Conservation (phyloP, 2,888 invertebrate genomes). For the Sericinus montela region DNA sequence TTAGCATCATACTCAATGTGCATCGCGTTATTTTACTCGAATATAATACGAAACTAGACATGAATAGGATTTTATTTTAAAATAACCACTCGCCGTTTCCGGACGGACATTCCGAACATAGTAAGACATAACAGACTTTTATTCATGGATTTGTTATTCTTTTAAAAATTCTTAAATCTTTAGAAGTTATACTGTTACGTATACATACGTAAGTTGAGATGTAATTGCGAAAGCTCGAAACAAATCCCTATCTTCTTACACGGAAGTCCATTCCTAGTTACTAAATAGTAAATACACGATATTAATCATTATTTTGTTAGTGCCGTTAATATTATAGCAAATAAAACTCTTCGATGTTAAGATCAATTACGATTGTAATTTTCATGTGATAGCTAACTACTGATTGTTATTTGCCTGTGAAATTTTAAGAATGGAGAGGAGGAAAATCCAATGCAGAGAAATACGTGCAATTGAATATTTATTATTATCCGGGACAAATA, state of each 20-base stretch:
- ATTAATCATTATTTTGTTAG: no score
- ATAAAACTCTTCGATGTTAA: no score
- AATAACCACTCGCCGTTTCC: slow-evolving; percentile 32
- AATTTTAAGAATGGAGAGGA: slow-evolving; percentile 14
- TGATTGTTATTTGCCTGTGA: slow-evolving; percentile 2
- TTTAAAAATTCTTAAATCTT: slow-evolving; percentile 6
- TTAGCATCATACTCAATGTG: no score
- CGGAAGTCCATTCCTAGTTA: no score
- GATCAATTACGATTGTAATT: background rate
- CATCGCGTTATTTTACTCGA: background rate
- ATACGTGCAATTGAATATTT: slow-evolving; percentile 27
- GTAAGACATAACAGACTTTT: background rate
- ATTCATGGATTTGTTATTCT: slow-evolving; percentile 8
- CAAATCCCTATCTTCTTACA: no score
- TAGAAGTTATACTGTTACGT: no score
- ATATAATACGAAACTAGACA: slow-evolving; percentile 6
- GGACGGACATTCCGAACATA: slow-evolving; percentile 51
- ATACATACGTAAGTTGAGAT: no score
- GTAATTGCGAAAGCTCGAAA: no score
- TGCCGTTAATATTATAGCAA: no score
- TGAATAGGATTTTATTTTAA: slow-evolving; percentile 5
- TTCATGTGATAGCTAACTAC: background rate
- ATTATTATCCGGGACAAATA: slow-evolving; percentile 24
- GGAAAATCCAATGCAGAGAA: slow-evolving; percentile 18
- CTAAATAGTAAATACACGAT: no score